These are phyloP conservation scores for Scaptodrosophila latifasciaeformis DNA, from an alignment of 2,888 invertebrate species.

Conservation along the genomic window DNA sequence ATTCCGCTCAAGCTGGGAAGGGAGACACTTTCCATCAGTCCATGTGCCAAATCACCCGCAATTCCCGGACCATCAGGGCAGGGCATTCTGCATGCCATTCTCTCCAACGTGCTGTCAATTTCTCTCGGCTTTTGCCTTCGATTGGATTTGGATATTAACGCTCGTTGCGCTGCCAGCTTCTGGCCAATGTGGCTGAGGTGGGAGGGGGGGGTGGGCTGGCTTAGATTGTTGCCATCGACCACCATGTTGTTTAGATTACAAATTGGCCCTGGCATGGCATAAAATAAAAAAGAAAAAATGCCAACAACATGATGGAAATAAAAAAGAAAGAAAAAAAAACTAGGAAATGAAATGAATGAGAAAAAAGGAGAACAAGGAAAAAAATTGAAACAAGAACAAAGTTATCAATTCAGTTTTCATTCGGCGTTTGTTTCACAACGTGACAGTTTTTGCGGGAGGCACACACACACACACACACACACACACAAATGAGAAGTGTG, in stretches of 20 bases:
- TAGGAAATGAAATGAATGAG: not conserved
- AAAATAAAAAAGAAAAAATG: slow-evolving; percentile 15
- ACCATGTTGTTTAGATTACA: slow-evolving; percentile 69
- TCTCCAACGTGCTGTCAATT: slow-evolving; percentile 11
- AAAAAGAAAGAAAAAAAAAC: not conserved
- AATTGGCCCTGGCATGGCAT: slow-evolving; percentile 47
- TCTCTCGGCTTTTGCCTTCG: slow-evolving; percentile 34
- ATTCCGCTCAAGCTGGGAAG: slow-evolving; percentile 8
- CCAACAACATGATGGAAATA: not conserved
- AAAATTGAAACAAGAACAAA: slow-evolving; percentile 24
- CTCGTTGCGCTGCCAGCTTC: not conserved
- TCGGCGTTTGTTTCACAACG: slow-evolving; percentile 20
- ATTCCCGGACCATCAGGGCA: too few relatives aligned
- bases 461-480: too few relatives aligned
- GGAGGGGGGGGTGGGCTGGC: not conserved
- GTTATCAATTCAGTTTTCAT: slow-evolving; percentile 61
- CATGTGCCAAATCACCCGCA: not conserved
- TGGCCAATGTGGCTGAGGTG: not conserved
- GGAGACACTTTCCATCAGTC: too few relatives aligned
- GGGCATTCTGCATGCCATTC: slow-evolving; percentile 16
- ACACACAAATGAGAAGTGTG: too few relatives aligned
- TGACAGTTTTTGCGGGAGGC: slow-evolving; percentile 28
- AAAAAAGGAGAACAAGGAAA: slow-evolving; percentile 24
- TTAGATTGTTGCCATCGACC: not conserved
- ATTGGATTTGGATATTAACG: slow-evolving; percentile 55